Evolutionary conservation across 2,888 invertebrate species (phyloP).

Genomic region (Anaspis maculata): DNA sequence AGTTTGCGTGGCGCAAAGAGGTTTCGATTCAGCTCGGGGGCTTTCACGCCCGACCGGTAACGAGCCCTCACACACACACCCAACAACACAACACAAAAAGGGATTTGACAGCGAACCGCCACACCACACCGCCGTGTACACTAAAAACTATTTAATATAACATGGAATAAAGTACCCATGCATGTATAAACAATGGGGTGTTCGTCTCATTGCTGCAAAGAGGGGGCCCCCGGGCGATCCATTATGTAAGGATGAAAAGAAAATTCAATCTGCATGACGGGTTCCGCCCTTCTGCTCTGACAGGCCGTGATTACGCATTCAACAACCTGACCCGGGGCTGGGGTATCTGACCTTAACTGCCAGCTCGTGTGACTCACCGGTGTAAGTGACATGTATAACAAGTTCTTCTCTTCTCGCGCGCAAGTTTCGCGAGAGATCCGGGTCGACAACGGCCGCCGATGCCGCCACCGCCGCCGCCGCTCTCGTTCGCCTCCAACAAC

Average conservation of each 20-base stretch:
- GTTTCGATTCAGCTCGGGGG: neutral
- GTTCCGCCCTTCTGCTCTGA: conserved; percentile 40
- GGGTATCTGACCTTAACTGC: conserved; percentile 31
- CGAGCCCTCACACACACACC: conserved; percentile 11
- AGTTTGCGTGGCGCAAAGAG: neutral
- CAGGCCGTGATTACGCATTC: conserved; percentile 43
- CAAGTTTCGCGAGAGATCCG: conserved; percentile 23
- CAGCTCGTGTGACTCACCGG: conserved; percentile 34
- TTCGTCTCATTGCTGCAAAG: conserved; percentile 28
- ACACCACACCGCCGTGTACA: conserved; percentile 13
- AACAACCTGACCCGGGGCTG: conserved; percentile 37
- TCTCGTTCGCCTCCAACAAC: too few species aligned
- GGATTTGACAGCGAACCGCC: conserved; percentile 13
- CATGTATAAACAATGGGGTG: conserved; percentile 35
- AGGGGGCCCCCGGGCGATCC: conserved; percentile 34
- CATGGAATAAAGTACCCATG: conserved; percentile 25
- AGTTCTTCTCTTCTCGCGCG: conserved; percentile 29
- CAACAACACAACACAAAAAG: conserved; percentile 8
- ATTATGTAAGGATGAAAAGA: conserved; percentile 44
- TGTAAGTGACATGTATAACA: conserved; percentile 40
- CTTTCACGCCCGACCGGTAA: conserved; percentile 7
- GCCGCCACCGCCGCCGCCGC: too few species aligned
- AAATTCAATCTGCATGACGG: conserved; percentile 43
- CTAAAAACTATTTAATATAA: conserved; percentile 26
- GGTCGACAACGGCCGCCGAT: too few species aligned